Evolutionary conservation across 30 jellyfish, hydroid and myxozoan species (phyloP).

Genomic region (Nemopilema nomurai): DNA sequence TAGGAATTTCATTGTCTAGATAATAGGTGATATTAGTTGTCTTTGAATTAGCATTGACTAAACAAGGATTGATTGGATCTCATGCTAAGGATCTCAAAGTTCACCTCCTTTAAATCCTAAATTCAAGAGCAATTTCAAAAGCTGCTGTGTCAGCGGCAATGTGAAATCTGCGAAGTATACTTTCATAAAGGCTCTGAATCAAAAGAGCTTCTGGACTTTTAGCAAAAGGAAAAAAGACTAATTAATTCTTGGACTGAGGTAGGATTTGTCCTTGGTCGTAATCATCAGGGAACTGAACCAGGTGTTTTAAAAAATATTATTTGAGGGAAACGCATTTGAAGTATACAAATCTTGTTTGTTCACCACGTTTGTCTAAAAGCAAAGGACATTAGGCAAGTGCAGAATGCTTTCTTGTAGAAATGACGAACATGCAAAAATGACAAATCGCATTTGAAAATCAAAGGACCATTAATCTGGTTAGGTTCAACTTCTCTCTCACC

Average conservation of each 20-base stretch:
- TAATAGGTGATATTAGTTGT: neutral
- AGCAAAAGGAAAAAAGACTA: neutral
- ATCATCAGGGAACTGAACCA: neutral
- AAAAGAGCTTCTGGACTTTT: neutral
- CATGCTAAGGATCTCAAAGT: no score
- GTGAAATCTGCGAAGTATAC: no score
- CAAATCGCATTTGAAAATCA: slow-evolving; percentile 14
- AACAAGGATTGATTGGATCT: neutral
- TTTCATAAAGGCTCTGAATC: no score
- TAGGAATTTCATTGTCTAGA: neutral
- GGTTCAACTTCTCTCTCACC: slow-evolving; percentile 33
- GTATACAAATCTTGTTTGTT: slow-evolving; percentile 17
- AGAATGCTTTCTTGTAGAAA: slow-evolving; percentile 20
- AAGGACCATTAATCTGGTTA: slow-evolving; percentile 26
- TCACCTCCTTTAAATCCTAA: no score
- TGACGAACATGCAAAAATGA: slow-evolving; percentile 14
- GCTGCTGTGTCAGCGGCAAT: no score
- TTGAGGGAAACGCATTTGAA: slow-evolving; percentile 23
- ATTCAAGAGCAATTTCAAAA: no score
- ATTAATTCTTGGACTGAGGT: neutral
- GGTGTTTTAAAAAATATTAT: neutral
- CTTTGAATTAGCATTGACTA: neutral
- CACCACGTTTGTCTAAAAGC: slow-evolving; percentile 35
- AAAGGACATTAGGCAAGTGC: slow-evolving; percentile 21
- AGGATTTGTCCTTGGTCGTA: neutral